Evolutionary conservation across 2,113 vertebrate genomes (phyloP), one percentile per base, ranked within the genome.

Genomic region (Ophthalmolycus amberensis): DNA sequence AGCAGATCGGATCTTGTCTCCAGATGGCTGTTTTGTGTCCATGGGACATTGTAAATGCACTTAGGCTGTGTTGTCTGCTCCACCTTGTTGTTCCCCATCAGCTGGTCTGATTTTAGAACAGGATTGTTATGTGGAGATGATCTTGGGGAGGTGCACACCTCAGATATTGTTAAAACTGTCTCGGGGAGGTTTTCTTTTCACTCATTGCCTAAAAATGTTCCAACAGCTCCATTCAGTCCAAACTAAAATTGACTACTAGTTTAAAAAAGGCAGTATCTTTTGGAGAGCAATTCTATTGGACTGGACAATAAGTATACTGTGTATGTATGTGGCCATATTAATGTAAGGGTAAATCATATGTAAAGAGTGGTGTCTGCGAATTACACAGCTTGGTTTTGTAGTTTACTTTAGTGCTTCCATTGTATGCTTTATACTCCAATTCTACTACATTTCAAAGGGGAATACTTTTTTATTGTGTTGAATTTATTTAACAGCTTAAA

Each of bases 1-100:
- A 79, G 71, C 38, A 88, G 66, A 74, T 73, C 38, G 71, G 71
- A 20, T 63, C 54, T 60, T 27, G 42, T 52, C 29, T 29, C 29
- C 29, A n/a, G 73, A 86, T 75, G 15, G 25, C 40, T 42, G 56
- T 46, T 7, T 52, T 34, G n/a, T 0, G 68, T 66, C 71, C 5
- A 9, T 27, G 42, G 52, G 58, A 76, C 37, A n/a, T 58, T 59
- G 29, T 58, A 62, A 75, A 73, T 20, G 6, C 52, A 20, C 48
- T 75, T 25, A 29, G 29, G 50, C 16, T 62, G 11, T 59, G 54
- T 62, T 29, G 4, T 48, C 80, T 82, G 46, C 67, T 84, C 40
- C n/a, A 18, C 25, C 18, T 54, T 65, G 60, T 25, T 75, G n/a
- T 42, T 27, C 22, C 0, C 3, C 27, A 3, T 60, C 15, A 3